Conservation (phyloP, 2,797 vertebrate species). For the Rachycentron canadum region DNA sequence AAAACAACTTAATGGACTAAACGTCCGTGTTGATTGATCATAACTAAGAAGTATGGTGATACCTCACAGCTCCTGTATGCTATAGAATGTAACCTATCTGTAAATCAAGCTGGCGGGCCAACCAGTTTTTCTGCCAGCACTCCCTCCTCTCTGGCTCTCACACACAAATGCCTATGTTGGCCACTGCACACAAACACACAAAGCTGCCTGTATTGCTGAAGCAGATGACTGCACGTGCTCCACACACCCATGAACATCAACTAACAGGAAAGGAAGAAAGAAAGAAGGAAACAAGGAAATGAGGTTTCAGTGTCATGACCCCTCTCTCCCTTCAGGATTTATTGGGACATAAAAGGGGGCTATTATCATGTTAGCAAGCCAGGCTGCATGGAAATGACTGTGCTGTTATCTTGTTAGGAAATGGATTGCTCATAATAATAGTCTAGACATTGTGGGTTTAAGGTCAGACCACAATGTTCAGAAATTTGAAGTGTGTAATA, state of each 20-base stretch:
- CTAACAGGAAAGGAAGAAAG: background rate
- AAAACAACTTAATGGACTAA: background rate
- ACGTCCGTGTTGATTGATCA: background rate
- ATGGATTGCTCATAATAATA: constrained; percentile 14
- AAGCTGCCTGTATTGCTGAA: background rate
- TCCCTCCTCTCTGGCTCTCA: constrained; percentile 23
- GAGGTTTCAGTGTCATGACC: constrained; percentile 7
- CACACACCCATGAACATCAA: background rate
- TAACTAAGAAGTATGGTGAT: background rate
- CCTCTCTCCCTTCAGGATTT: constrained; percentile 26
- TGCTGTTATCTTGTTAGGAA: constrained; percentile 34
- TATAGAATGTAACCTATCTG: constrained; percentile 16
- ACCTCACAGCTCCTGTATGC: background rate
- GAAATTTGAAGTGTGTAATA: constrained; percentile 14
- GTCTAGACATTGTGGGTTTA: constrained; percentile 22
- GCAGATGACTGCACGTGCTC: constrained; percentile 16
- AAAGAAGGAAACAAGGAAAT: constrained; percentile 13
- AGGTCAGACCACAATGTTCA: constrained; percentile 22
- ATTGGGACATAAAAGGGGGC: constrained; percentile 25
- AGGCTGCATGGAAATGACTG: constrained; percentile 16
- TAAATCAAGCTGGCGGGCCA: constrained; percentile 7
- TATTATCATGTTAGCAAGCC: constrained; percentile 19
- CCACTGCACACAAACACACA: constrained; percentile 11
- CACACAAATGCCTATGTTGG: constrained; percentile 3
- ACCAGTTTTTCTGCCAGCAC: constrained; percentile 21